A percentile compares a stretch with the other conserved stretches of the same genome.
phyloP scores from a whole-genome alignment of 2,113 vertebrate species.

The Leucopsar rothschildi region DNA sequence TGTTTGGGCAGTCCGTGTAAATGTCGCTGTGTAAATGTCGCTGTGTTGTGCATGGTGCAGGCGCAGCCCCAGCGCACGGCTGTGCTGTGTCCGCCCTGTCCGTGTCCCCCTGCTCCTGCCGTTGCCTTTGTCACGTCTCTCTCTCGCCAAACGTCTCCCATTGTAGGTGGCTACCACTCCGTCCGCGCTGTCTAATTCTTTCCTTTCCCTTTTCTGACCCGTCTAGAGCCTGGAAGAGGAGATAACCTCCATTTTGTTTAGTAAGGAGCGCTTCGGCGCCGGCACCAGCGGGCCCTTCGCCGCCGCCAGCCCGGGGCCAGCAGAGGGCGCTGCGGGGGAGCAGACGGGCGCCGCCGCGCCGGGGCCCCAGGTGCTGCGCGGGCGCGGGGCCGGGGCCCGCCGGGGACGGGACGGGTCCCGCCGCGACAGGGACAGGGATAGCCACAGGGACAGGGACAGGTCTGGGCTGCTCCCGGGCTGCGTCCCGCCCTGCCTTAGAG shows the following conservation, averaged over 20 bases:
- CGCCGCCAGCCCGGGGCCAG: slow-evolving; percentile 71
- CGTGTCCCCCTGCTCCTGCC: neutral
- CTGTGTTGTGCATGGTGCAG: rapidly evolving
- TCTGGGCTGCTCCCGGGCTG: neutral
- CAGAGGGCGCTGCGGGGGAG: slow-evolving; percentile 81
- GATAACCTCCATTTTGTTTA: slow-evolving; percentile 88
- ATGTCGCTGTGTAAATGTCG: neutral
- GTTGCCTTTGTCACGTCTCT: neutral
- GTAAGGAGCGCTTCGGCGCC: slow-evolving; percentile 76
- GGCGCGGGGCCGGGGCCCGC: neutral
- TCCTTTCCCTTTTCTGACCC: slow-evolving; percentile 74
- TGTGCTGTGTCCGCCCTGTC: neutral
- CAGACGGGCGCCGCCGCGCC: slow-evolving; percentile 57
- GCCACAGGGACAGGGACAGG: too few species aligned
- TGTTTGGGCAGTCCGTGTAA: neutral
- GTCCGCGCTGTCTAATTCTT: slow-evolving; percentile 61
- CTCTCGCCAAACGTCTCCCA: slow-evolving; percentile 1
- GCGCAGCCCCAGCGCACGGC: rapidly evolving
- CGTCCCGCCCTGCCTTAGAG: neutral
- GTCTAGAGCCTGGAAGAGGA: slow-evolving; percentile 92
- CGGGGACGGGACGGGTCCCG: neutral
- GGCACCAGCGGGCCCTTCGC: slow-evolving; percentile 68
- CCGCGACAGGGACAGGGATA: neutral
- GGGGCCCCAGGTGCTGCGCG: slow-evolving; percentile 78
- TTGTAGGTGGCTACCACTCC: slow-evolving; percentile 57